Percentiles rank a stretch among this genome's conserved stretches.
Conservation (phyloP, 1,140 invertebrate species). For the Drosophila rhopaloa region DNA sequence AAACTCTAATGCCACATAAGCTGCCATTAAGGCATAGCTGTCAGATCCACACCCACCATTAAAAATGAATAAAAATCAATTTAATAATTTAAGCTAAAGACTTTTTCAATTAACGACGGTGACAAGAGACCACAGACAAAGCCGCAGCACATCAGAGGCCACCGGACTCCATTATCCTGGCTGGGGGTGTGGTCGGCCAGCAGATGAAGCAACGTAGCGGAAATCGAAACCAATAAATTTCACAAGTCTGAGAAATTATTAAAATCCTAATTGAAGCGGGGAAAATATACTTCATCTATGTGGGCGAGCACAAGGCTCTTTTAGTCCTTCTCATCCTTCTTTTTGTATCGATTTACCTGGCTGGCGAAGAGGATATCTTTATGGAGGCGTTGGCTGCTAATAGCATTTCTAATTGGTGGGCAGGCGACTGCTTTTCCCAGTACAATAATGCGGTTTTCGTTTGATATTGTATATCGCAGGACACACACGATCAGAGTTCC, state of each 20-base stretch:
- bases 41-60: conserved; percentile 44
- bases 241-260: conserved; percentile 75
- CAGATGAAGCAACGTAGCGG: conserved; percentile 69
- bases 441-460: conserved; percentile 47
- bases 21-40: conserved; percentile 39
- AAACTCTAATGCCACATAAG: conserved; percentile 51
- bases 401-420: conserved; percentile 71
- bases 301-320: conserved; percentile 1
- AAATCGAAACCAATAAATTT: conserved; percentile 80
- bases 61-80: conserved; percentile 79
- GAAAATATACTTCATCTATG: conserved; percentile 15
- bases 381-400: conserved; percentile 64
- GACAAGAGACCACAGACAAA: conserved; percentile 43
- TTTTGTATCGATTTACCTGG: conserved; percentile 33
- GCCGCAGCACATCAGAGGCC: conserved; percentile 37
- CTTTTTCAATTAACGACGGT: conserved; percentile 69
- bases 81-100: conserved; percentile 80
- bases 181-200: conserved; percentile 31
- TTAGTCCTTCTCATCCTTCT: conserved; percentile 5
- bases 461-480: conserved; percentile 49
- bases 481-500: conserved; percentile 53
- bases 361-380: conserved; percentile 31
- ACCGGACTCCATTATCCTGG: conserved; percentile 52
- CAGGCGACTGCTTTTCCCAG: conserved; percentile 43
- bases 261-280: conserved; percentile 77